These are phyloP conservation scores for Tupiocoris notatus DNA, from an alignment of 2,888 invertebrate genomes.

Conservation along the genomic window DNA sequence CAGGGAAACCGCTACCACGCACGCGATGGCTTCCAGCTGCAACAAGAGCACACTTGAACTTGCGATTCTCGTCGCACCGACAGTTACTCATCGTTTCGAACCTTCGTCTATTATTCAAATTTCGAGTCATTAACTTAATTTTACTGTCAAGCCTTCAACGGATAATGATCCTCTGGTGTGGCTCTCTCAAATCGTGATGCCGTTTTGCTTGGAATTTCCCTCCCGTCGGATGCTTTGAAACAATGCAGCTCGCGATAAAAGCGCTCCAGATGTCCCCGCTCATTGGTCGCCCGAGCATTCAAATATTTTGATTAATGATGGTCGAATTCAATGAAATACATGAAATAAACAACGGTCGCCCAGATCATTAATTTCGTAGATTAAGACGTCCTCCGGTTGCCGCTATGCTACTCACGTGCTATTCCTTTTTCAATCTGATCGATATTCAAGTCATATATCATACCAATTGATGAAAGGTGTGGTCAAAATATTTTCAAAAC, in stretches of 20 bases:
- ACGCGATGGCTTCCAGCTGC: too few relatives aligned
- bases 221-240: not conserved
- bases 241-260: constrained; percentile 24
- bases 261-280: constrained; percentile 38
- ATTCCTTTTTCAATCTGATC: constrained; percentile 8
- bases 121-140: constrained; percentile 38
- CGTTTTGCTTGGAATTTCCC: constrained; percentile 7
- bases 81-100: constrained; percentile 25
- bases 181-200: not conserved
- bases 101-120: constrained; percentile 37
- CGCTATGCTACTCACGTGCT: not conserved
- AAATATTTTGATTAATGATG: constrained; percentile 31
- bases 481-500: too few relatives aligned
- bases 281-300: constrained; percentile 32
- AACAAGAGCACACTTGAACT: too few relatives aligned
- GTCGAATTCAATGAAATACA: constrained; percentile 35
- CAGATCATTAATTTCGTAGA: constrained; percentile 32
- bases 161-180: constrained; percentile 33
- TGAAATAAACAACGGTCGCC: constrained; percentile 27
- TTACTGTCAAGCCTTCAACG: constrained; percentile 32
- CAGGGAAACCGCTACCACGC: not conserved
- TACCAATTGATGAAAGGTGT: too few relatives aligned
- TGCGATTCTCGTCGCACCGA: constrained; percentile 3
- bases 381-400: constrained; percentile 34
- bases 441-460: constrained; percentile 17